Base-by-base conservation (phyloP, 2,797 vertebrate genomes). In the Morelia viridis region DNA sequence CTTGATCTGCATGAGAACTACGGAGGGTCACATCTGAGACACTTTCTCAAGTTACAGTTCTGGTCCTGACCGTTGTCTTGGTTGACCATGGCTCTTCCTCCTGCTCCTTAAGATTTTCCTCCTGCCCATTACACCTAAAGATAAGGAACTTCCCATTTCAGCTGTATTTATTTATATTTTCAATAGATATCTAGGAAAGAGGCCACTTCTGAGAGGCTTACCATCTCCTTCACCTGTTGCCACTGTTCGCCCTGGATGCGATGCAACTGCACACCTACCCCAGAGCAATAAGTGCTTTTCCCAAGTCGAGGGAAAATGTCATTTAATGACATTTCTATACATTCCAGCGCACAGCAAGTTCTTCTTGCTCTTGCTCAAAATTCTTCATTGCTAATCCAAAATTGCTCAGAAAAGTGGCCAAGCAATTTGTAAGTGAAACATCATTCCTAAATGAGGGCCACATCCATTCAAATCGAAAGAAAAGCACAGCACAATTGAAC, bases 361-460 rank as follows among this genome's bases (percentile, higher is more conserved):
- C 89, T 62, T 91, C 62, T 68, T 95, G 93, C 96, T 96, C 80
- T 89, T 93, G 96, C 93, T 94, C 89, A 93, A 94, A 94, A 80
- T 91, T 91, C 93, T 90, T 93, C 95, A 95, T 90, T 92, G 94
- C 83, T 28, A 95, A 96, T 71, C 71, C 84, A 92, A 95, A 90
- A 94, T 90, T 65, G 93, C 93, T 95, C 94, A 95, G 89, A 94
- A 97, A 94, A 94, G 94, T 57, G 94, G 96, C 92, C 85, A 89
- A 94, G 91, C 83, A 94, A 95, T 96, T 94, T 92, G 92, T 87
- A 94, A 91, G 28, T 93, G 91, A 94, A 95, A 93, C 65, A 93
- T 92, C 94, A 95, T 96, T 90, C 85, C 91, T 62, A 92, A 94
- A 58, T 95, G 94, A 56, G 68, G 31, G 31, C 35, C 31, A 35